Conservation (phyloP, 2,797 vertebrate genomes). For the Pterois miles region DNA sequence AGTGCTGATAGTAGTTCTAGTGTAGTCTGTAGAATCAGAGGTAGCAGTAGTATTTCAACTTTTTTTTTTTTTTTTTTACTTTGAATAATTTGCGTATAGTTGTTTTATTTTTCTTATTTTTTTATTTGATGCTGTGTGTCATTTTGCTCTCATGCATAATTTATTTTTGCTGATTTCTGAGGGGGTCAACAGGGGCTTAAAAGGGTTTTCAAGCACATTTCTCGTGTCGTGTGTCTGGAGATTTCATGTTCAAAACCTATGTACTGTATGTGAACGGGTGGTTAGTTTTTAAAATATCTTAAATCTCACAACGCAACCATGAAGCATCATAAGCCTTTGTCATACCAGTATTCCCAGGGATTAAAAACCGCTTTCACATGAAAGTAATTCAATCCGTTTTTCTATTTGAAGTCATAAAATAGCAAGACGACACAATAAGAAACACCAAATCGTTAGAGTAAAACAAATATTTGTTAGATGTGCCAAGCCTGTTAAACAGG, state of each 20-base stretch:
- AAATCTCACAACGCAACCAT: slow-evolving; percentile 58
- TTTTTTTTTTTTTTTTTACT: slow-evolving; percentile 33
- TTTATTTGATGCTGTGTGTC: slow-evolving; percentile 61
- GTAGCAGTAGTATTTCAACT: slow-evolving; percentile 72
- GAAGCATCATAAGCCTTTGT: slow-evolving; percentile 54
- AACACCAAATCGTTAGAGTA: slow-evolving; percentile 66
- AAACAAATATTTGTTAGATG: slow-evolving; percentile 73
- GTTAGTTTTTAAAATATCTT: slow-evolving; percentile 68
- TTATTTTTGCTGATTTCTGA: slow-evolving; percentile 72
- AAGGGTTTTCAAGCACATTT: slow-evolving; percentile 84
- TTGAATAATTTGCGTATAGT: slow-evolving; percentile 47
- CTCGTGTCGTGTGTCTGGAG: slow-evolving; percentile 72
- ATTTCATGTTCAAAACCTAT: slow-evolving; percentile 74
- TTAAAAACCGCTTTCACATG: slow-evolving; percentile 56
- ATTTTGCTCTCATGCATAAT: slow-evolving; percentile 66
- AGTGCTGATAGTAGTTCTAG: slow-evolving; percentile 71
- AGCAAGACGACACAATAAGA: slow-evolving; percentile 53
- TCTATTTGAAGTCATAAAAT: slow-evolving; percentile 62
- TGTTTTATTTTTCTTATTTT: slow-evolving; percentile 53
- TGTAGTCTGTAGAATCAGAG: slow-evolving; percentile 70
- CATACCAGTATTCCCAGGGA: slow-evolving; percentile 69
- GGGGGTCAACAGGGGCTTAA: slow-evolving; percentile 77
- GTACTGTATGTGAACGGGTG: slow-evolving; percentile 73
- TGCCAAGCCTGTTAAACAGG: slow-evolving; percentile 77
- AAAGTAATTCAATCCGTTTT: slow-evolving; percentile 57